phyloP scores from a whole-genome alignment of 2,888 invertebrate species.

The Harpagoxenus sublaevis region DNA sequence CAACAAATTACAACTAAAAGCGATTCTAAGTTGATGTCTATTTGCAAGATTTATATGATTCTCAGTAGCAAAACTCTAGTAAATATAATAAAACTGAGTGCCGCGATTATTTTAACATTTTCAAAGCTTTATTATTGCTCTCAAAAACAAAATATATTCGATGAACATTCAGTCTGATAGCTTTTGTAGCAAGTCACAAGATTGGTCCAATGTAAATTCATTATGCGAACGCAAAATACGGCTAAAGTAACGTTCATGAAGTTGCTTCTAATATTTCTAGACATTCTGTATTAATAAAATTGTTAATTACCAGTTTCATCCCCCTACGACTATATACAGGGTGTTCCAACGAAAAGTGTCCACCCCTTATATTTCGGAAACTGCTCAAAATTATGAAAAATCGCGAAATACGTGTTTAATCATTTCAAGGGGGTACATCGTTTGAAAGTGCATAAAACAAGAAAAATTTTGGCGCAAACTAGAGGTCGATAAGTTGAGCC shows the following conservation, averaged over 20 bases:
- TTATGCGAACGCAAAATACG: conserved; percentile 6
- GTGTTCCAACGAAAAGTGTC: too few species aligned
- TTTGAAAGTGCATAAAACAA: too few species aligned
- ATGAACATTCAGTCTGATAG: conserved; percentile 27
- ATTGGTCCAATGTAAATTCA: conserved; percentile 40
- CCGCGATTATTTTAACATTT: neutral
- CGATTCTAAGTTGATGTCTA: neutral
- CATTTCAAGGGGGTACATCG: too few species aligned
- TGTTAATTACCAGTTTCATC: conserved; percentile 56
- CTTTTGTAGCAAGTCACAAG: conserved; percentile 36
- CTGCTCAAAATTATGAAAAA: too few species aligned
- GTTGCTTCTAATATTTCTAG: conserved; percentile 29
- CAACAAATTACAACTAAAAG: neutral
- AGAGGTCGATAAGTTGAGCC: too few species aligned
- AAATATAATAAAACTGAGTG: neutral
- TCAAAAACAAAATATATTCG: neutral
- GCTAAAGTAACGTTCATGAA: conserved; percentile 27
- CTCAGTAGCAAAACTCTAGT: neutral
- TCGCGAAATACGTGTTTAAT: too few species aligned
- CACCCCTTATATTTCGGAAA: too few species aligned
- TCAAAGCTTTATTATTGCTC: neutral
- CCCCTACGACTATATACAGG: conserved; percentile 31
- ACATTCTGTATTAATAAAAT: conserved; percentile 49
- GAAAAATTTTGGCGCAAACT: too few species aligned
- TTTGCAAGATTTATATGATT: neutral